A percentile compares a stretch with the other conserved stretches of the same genome.
Conservation (phyloP, 2,797 vertebrate genomes). For the Heteromormyrus szaboi region DNA sequence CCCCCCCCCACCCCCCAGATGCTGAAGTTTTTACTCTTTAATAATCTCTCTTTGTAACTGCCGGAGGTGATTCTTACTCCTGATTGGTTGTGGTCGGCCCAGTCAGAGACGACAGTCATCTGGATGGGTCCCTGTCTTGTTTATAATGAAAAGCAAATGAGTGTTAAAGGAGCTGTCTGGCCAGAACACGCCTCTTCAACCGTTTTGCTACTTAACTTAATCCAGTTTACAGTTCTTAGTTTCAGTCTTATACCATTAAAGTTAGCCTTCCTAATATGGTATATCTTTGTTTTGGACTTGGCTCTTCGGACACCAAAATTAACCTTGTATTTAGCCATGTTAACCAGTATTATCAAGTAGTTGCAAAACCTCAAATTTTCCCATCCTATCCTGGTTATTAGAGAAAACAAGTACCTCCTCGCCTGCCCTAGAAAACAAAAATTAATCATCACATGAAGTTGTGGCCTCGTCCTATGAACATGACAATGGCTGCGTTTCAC, state of each 20-base stretch:
- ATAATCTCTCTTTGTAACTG: not conserved
- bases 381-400: no score
- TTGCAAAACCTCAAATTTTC: no score
- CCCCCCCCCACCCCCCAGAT: no score
- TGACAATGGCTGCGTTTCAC: not conserved
- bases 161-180: not conserved
- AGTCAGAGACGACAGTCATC: no score
- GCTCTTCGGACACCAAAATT: not conserved
- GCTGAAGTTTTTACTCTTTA: not conserved
- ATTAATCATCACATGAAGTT: not conserved
- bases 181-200: not conserved
- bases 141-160: not conserved
- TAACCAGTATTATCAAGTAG: no score
- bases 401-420: not conserved
- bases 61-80: not conserved
- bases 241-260: not conserved
- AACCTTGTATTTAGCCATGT: not conserved
- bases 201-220: not conserved
- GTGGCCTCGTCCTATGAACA: not conserved
- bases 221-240: not conserved
- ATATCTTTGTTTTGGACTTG: not conserved
- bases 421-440: not conserved
- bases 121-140: not conserved
- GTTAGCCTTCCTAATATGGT: not conserved
- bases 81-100: not conserved